Evolutionary conservation across 2,888 invertebrate genomes (phyloP), one percentile per base, ranked within the genome.

Genomic region (Camptogramma bilineatum): DNA sequence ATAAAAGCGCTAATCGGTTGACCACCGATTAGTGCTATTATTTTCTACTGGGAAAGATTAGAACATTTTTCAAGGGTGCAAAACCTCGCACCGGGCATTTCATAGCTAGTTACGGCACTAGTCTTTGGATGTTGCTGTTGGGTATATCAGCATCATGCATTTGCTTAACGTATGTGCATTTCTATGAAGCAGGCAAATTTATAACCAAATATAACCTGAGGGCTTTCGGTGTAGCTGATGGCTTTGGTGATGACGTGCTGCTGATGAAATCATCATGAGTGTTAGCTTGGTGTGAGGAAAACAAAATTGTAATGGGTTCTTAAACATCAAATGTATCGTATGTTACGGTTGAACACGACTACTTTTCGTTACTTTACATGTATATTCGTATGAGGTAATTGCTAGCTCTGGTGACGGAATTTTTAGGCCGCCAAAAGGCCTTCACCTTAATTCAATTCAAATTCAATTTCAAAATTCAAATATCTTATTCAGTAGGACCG

Each of bases 241-340:
- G 83, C 91, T 91, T 91, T 88, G n/a, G n/a, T n/a, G 91, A 83
- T 91, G 91, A 80, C 91, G 92, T 93, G 93, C 92, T 91, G 93
- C 84, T 81, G 89, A 83, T 91, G 90, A 86, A 91, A 91, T 84
- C 78, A 85, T 79, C 77, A 88, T 89, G 87, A 84, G 82, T 81
- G 77, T 83, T 81, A 81, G 78, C 80, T 72, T 79, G 74, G 68
- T 68, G 69, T 61, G 46, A 57, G 57, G 56, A 52, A 62, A 64
- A 66, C 28, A 59, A 61, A 62, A 58, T 57, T 50, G 52, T 46
- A 65, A 58, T 53, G 60, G 51, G 53, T 42, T 70, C 34, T 39
- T 39, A 13, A 39, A 39, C 34, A 39, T 39, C 13, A 39, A 39
- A 2, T 31, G 31, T 39, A 13, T 13, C 34, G 34, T 39, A 31